Conservation (phyloP, 1,140 invertebrate genomes). For the Sarcophaga peregrina region DNA sequence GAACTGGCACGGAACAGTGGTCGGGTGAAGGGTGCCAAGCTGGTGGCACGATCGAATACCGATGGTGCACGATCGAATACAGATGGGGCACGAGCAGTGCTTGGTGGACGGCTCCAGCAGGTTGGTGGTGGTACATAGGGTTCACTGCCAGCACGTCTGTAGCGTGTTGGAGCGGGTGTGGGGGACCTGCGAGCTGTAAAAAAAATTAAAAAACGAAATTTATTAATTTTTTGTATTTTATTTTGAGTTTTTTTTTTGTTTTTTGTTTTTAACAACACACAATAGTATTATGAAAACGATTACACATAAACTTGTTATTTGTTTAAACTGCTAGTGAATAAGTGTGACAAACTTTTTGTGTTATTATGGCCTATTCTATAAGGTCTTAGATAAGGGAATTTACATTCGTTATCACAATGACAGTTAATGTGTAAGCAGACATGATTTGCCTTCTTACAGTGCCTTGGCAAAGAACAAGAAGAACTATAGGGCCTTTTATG, state of each 20-base stretch:
- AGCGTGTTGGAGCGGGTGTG: slow-evolving; percentile 56
- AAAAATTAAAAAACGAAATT: not conserved
- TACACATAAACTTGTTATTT: not conserved
- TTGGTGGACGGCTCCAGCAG: slow-evolving; percentile 59
- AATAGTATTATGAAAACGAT: not conserved
- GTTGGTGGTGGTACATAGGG: slow-evolving; percentile 61
- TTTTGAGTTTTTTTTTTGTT: no score
- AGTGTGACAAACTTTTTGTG: no score
- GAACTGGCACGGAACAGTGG: slow-evolving; percentile 66
- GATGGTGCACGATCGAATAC: slow-evolving; percentile 47
- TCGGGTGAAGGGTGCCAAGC: slow-evolving; percentile 62
- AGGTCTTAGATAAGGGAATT: no score
- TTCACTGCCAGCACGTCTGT: slow-evolving; percentile 59
- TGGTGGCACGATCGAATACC: slow-evolving; percentile 52
- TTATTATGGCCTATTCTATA: no score
- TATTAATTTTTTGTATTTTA: not conserved
- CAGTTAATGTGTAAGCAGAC: no score
- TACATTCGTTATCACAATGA: no score
- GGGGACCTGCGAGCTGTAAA: slow-evolving; percentile 59
- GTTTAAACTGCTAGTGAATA: no score
- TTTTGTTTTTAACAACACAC: not conserved
- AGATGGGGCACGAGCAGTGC: slow-evolving; percentile 54
- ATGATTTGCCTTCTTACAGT: no score
- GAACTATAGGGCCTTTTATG: no score
- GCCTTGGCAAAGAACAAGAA: no score